Conservation (phyloP, 2,113 vertebrate genomes). For the Semnornis frantzii region DNA sequence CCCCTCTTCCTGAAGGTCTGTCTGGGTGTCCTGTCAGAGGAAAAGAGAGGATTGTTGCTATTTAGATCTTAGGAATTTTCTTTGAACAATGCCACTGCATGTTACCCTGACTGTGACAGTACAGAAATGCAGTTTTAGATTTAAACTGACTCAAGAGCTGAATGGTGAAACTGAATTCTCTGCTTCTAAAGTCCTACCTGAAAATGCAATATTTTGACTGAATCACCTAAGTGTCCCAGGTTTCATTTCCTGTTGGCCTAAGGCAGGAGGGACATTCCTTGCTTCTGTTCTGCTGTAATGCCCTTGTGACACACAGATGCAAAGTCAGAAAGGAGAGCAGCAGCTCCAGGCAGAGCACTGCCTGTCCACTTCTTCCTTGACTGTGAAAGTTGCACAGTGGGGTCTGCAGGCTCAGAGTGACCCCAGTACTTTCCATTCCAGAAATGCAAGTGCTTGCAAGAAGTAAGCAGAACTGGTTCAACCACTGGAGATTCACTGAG, state of each 20-base stretch:
- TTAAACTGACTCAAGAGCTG: not conserved
- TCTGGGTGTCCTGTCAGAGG: not conserved
- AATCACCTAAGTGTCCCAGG: not conserved
- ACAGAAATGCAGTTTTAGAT: not conserved
- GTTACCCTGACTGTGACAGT: not conserved
- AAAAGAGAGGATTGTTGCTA: not conserved
- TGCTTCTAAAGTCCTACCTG: not conserved
- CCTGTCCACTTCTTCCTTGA: not conserved
- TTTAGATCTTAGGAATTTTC: not conserved
- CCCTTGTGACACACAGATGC: too few relatives aligned
- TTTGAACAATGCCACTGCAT: not conserved
- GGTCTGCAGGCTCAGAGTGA: not conserved
- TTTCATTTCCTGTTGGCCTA: not conserved
- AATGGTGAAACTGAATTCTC: not conserved
- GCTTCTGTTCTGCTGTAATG: not conserved
- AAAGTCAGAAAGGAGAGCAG: not conserved
- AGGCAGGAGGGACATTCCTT: not conserved
- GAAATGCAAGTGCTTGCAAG: not conserved
- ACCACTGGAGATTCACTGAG: not conserved
- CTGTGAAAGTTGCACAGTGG: not conserved
- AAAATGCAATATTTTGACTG: not conserved
- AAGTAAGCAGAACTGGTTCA: not conserved
- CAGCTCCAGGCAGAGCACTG: not conserved
- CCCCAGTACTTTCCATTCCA: not conserved
- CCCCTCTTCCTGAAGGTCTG: constrained; percentile 97